phyloP scores from a whole-genome alignment of 2,888 invertebrate genomes.

The Macaria liturata region DNA sequence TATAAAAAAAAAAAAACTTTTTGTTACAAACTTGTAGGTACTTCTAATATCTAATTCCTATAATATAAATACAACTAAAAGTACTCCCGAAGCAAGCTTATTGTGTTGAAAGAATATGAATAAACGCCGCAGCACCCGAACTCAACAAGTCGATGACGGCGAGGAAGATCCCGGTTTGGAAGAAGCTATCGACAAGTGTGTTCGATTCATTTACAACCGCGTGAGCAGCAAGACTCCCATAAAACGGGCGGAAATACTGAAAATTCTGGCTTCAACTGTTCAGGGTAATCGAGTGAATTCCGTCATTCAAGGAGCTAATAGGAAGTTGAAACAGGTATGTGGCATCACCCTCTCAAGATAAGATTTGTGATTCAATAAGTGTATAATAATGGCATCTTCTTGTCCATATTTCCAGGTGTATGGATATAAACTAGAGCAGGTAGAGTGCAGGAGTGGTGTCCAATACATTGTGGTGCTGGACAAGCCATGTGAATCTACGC shows the following conservation, averaged over 20 bases:
- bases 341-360: no score
- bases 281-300: constrained; percentile 46
- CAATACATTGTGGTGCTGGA: constrained; percentile 60
- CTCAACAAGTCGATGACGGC: constrained; percentile 32
- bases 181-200: constrained; percentile 62
- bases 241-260: constrained; percentile 62
- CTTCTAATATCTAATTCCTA: no score
- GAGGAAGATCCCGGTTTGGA: constrained; percentile 38
- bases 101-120: constrained; percentile 38
- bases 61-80: no score
- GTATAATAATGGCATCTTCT: background rate
- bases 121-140: constrained; percentile 44
- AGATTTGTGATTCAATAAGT: no score
- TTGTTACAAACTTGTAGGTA: no score
- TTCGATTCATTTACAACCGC: constrained; percentile 61
- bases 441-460: constrained; percentile 54
- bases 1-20: no score
- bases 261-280: constrained; percentile 52
- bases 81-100: no score
- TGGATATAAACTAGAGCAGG: constrained; percentile 73
- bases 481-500: constrained; percentile 51
- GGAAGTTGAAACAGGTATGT: constrained; percentile 56
- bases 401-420: constrained; percentile 62
- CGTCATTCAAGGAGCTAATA: constrained; percentile 58
- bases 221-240: constrained; percentile 73